phyloP scores from a whole-genome alignment of 2,888 invertebrate genomes.

The Baccha elongata region DNA sequence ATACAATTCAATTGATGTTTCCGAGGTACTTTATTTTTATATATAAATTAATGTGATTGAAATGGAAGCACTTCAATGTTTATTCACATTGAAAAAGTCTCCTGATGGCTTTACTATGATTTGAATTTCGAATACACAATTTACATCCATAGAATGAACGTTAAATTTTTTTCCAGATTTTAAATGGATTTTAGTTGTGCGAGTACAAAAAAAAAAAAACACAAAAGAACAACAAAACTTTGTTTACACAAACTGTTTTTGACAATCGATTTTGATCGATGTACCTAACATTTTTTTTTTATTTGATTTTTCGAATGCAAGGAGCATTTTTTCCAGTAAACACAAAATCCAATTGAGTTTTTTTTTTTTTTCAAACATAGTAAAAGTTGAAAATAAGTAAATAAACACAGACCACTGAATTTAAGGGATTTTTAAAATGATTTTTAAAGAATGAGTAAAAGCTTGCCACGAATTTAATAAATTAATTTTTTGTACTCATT shows the following conservation, averaged over 20 bases:
- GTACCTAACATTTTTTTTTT: neutral
- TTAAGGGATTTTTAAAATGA: neutral
- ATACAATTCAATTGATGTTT: neutral
- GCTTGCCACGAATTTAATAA: no score
- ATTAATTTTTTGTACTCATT: neutral
- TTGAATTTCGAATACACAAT: no score
- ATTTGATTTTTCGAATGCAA: neutral
- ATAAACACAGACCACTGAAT: neutral
- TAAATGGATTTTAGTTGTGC: constrained; percentile 11
- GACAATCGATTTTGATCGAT: constrained; percentile 7
- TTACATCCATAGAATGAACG: neutral
- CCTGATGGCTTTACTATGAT: constrained; percentile 1
- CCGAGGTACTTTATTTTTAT: neutral
- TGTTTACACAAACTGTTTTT: constrained; percentile 8
- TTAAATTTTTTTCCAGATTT: neutral
- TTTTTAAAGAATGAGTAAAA: no score
- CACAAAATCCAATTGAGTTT: neutral
- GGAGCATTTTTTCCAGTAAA: neutral
- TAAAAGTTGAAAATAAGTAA: neutral
- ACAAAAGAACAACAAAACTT: neutral
- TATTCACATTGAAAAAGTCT: constrained; percentile 7
- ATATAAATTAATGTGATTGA: constrained; percentile 4
- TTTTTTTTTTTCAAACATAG: neutral
- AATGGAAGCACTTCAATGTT: constrained; percentile 11
- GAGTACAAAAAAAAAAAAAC: neutral